Conservation (phyloP, 2,113 vertebrate genomes). For the pig (Sus scrofa) region DNA sequence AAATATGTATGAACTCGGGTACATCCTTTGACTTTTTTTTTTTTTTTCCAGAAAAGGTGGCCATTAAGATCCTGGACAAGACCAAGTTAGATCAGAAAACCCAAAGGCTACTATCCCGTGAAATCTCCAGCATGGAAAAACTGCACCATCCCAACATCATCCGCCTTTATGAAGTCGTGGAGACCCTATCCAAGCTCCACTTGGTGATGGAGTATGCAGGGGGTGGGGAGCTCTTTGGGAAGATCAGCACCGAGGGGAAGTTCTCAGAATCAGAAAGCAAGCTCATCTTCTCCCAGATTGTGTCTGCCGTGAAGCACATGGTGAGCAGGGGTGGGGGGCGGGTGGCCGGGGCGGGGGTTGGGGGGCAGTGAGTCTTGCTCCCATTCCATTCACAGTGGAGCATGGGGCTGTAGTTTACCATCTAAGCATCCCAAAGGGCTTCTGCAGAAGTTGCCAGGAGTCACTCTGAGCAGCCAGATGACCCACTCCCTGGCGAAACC, state of each 20-base stretch:
- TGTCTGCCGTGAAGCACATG: conserved; percentile 99
- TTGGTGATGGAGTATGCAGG: conserved; percentile 98
- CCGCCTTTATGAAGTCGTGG: conserved; percentile 98
- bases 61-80: conserved; percentile 99
- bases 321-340: conserved; percentile 85
- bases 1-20: not conserved
- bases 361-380: not conserved
- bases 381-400: fast-evolving
- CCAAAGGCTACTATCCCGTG: conserved; percentile 94
- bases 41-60: conserved; percentile 94
- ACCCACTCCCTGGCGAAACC: not conserved
- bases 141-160: conserved; percentile 98
- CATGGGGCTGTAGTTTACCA: not conserved
- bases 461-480: not conserved
- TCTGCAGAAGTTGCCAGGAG: not conserved
- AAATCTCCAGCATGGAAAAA: conserved; percentile 99
- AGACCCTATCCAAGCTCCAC: conserved; percentile 96
- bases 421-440: not conserved
- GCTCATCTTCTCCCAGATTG: conserved; percentile 96
- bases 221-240: conserved; percentile 97
- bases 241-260: conserved; percentile 95
- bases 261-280: conserved; percentile 94
- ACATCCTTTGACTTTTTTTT: not conserved
- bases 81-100: conserved; percentile 98
- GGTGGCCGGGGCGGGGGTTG: too few relatives aligned